phyloP scores from a whole-genome alignment of 2,113 vertebrate genomes.

The Brevimyrus niger region DNA sequence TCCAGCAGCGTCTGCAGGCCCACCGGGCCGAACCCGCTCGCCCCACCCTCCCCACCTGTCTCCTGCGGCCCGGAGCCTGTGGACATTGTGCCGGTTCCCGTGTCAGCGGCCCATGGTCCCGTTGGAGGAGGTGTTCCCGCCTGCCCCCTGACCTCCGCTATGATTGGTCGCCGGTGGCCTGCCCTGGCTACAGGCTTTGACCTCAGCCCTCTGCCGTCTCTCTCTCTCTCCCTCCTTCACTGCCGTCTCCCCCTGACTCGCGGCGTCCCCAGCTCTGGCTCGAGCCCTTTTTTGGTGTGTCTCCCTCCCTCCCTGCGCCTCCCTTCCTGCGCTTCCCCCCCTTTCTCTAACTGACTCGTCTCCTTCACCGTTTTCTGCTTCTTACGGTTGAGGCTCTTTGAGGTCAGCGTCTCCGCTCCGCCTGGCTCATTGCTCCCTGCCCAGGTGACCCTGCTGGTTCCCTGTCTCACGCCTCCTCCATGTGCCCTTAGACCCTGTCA shows the following conservation, averaged over 20 bases:
- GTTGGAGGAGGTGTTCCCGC: not conserved
- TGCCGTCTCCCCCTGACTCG: slow-evolving; percentile 42
- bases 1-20: slow-evolving; percentile 73
- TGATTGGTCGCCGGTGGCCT: slow-evolving; percentile 12
- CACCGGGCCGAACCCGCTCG: slow-evolving; percentile 47
- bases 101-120: slow-evolving; percentile 33
- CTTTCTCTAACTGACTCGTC: slow-evolving; percentile 13
- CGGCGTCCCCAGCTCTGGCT: slow-evolving; percentile 40
- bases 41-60: slow-evolving; percentile 36
- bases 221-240: slow-evolving; percentile 3
- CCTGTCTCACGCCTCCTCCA: not conserved
- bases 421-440: slow-evolving; percentile 11
- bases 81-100: slow-evolving; percentile 41
- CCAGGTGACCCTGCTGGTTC: not conserved
- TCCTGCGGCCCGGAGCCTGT: slow-evolving; percentile 32
- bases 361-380: slow-evolving; percentile 31
- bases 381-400: not conserved
- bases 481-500: not conserved
- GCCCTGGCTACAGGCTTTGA: not conserved
- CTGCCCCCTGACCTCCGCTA: not conserved
- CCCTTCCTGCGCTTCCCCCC: not conserved
- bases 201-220: slow-evolving; percentile 13
- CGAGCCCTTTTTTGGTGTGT: slow-evolving; percentile 60
- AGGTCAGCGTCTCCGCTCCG: not conserved
- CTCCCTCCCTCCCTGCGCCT: slow-evolving; percentile 16